Evolutionary conservation across 2,888 invertebrate genomes (phyloP).

Genomic region (Amphipoea lucens): DNA sequence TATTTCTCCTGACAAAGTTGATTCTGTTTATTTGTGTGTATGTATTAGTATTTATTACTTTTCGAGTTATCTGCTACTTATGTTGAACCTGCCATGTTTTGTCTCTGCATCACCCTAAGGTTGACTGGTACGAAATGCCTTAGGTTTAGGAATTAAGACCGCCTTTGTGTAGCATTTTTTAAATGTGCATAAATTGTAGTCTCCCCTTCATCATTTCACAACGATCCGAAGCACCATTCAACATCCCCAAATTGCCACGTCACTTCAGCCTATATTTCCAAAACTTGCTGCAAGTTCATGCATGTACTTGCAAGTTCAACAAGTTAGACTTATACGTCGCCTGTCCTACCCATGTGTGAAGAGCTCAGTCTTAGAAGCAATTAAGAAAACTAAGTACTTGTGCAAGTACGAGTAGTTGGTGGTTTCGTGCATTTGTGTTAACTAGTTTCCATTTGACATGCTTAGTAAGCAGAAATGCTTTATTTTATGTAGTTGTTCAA

Average conservation of each 20-base stretch:
- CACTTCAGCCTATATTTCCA: slow-evolving; percentile 1
- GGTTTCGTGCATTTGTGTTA: slow-evolving; percentile 44
- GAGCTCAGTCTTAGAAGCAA: slow-evolving; percentile 51
- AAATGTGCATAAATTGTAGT: neutral
- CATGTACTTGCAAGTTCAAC: slow-evolving; percentile 21
- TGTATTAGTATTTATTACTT: too few relatives aligned
- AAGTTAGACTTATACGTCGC: slow-evolving; percentile 33
- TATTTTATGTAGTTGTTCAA: slow-evolving; percentile 16
- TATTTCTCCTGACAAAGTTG: too few relatives aligned
- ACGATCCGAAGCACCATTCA: neutral
- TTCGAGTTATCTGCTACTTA: too few relatives aligned
- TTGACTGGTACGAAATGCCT: too few relatives aligned
- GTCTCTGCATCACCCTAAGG: too few relatives aligned
- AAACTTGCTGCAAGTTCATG: slow-evolving; percentile 17
- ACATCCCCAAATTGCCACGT: slow-evolving; percentile 1
- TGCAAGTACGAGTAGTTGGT: slow-evolving; percentile 40
- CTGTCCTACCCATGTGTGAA: slow-evolving; percentile 14
- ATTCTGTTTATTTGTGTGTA: too few relatives aligned
- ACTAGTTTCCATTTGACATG: slow-evolving; percentile 52
- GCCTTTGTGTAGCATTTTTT: too few relatives aligned
- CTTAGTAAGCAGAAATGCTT: slow-evolving; percentile 24
- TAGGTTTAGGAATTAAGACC: too few relatives aligned
- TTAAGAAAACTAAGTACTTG: slow-evolving; percentile 59
- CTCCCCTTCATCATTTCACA: neutral
- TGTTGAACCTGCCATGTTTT: too few relatives aligned